Evolutionary conservation across 2,888 invertebrate species (phyloP).

Genomic region (Papilio protenor): DNA sequence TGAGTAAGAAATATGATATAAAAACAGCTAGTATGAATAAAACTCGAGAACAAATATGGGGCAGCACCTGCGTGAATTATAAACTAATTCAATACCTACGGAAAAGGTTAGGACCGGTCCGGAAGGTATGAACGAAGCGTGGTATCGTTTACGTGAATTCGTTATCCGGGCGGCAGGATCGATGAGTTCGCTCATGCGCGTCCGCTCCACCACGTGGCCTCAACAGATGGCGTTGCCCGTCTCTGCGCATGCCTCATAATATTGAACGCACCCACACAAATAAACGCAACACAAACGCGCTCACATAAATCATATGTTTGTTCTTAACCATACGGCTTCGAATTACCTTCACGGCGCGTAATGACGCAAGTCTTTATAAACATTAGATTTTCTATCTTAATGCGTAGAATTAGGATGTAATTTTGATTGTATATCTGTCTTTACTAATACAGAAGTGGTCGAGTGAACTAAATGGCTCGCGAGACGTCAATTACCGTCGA

Average conservation of each 20-base stretch:
- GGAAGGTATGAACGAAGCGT: slow-evolving; percentile 52
- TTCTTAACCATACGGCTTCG: slow-evolving; percentile 77
- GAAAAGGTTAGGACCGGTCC: slow-evolving; percentile 42
- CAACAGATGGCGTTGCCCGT: slow-evolving; percentile 78
- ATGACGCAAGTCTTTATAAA: slow-evolving; percentile 67
- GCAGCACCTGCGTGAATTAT: slow-evolving; percentile 41
- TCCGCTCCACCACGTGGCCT: slow-evolving; percentile 68
- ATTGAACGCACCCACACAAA: slow-evolving; percentile 73
- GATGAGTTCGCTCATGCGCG: slow-evolving; percentile 17
- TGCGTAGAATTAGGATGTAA: slow-evolving; percentile 35
- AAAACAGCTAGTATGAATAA: slow-evolving; percentile 9
- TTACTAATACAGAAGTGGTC: slow-evolving; percentile 63
- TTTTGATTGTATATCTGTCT: slow-evolving; percentile 48
- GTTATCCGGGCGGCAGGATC: slow-evolving; percentile 66
- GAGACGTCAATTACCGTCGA: slow-evolving; percentile 75
- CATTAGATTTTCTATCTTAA: slow-evolving; percentile 55
- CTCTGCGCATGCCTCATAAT: slow-evolving; percentile 74
- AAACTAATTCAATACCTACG: slow-evolving; percentile 39
- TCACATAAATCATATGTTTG: slow-evolving; percentile 80
- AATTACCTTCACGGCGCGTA: slow-evolving; percentile 74
- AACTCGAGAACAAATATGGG: slow-evolving; percentile 4
- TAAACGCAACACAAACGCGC: slow-evolving; percentile 54
- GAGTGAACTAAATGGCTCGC: slow-evolving; percentile 72
- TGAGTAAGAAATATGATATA: background rate
- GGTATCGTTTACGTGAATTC: slow-evolving; percentile 71